Conservation (phyloP, 2,113 vertebrate genomes). For the Plecotus auritus region DNA sequence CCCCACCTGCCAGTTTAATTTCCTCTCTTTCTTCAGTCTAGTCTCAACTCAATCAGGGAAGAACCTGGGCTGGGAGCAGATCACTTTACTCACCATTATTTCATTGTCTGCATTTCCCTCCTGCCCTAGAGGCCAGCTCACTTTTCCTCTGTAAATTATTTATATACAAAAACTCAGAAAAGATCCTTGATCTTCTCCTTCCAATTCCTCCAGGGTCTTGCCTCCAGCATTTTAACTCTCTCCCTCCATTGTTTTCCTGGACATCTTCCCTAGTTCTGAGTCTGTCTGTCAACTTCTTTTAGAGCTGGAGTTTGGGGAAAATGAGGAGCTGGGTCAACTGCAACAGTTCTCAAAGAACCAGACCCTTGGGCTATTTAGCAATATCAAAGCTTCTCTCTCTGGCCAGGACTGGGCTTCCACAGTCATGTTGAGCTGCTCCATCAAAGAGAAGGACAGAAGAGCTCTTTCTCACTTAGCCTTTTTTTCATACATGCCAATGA, state of each 20-base stretch:
- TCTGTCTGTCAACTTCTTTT: neutral
- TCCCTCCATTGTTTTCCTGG: neutral
- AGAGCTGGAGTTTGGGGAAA: neutral
- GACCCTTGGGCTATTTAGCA: neutral
- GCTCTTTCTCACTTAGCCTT: neutral
- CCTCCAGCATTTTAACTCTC: neutral
- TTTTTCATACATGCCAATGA: neutral
- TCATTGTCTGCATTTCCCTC: conserved; percentile 4
- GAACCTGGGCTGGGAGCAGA: neutral
- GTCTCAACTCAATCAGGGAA: neutral
- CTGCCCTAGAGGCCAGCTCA: conserved; percentile 18
- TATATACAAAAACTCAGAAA: neutral
- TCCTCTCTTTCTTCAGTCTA: neutral
- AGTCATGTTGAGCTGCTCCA: neutral
- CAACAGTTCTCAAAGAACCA: neutral
- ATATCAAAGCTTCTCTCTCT: neutral
- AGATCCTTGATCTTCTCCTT: neutral
- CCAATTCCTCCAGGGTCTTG: neutral
- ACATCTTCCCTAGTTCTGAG: neutral
- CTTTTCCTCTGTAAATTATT: conserved; percentile 39
- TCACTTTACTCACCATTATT: neutral
- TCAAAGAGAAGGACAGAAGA: neutral
- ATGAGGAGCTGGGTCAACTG: neutral
- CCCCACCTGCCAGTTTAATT: neutral
- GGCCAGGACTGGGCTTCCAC: neutral